These are phyloP conservation scores for Danio kyathit DNA, from an alignment of 2,797 vertebrate genomes.

Conservation along the genomic window DNA sequence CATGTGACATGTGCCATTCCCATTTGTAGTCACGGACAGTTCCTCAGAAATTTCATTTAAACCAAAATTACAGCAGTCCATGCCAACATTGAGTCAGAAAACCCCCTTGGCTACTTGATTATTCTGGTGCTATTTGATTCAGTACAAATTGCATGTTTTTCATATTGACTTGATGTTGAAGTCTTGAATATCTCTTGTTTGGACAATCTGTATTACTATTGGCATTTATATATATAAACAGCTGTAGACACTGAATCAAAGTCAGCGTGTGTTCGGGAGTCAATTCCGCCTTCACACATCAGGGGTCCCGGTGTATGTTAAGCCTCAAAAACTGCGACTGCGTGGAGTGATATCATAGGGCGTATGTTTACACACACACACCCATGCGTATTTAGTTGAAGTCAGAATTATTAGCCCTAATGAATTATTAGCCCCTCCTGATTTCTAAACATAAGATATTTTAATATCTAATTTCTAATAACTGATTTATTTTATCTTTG, in stretches of 20 bases:
- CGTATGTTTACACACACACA: background rate
- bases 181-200: background rate
- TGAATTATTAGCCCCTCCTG: no score
- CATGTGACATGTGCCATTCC: no score
- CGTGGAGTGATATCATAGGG: conserved; percentile 3
- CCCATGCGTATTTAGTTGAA: background rate
- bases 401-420: no score
- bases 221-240: background rate
- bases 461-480: no score
- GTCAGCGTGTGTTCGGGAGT: conserved; percentile 18
- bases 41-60: background rate
- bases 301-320: conserved; percentile 7
- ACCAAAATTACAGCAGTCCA: background rate
- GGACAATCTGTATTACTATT: conserved; percentile 8
- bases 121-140: background rate
- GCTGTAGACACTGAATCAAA: conserved; percentile 14
- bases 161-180: background rate
- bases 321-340: conserved; percentile 16
- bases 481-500: no score
- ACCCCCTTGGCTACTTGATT: background rate
- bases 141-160: background rate
- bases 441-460: no score
- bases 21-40: background rate
- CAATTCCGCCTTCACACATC: conserved; percentile 29
- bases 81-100: background rate